Evolutionary conservation across 2,888 invertebrate genomes (phyloP).

Genomic region (Drosophila prolongata): DNA sequence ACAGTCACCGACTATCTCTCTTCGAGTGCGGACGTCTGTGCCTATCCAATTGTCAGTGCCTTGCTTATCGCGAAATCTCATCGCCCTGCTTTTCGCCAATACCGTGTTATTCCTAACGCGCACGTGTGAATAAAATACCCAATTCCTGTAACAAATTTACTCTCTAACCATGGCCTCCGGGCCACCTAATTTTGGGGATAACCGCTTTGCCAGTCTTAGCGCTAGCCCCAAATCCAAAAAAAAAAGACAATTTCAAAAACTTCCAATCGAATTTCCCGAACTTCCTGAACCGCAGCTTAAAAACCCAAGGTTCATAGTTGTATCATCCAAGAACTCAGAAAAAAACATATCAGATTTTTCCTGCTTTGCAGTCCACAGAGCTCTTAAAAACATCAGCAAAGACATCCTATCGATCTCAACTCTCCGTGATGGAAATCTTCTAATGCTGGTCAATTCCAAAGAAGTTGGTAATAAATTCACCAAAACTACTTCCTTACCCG

Average conservation of each 20-base stretch:
- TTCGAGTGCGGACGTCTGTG: no score
- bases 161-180: no score
- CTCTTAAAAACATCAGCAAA: constrained; percentile 1
- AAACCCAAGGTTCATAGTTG: background rate
- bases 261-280: no score
- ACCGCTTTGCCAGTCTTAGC: constrained; percentile 1
- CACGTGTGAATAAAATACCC: no score
- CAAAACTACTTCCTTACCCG: constrained; percentile 3
- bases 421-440: background rate
- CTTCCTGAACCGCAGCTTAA: no score
- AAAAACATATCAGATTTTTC: background rate
- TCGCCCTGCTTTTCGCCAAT: no score
- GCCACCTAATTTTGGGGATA: constrained; percentile 4
- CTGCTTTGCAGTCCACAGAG: background rate
- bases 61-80: no score
- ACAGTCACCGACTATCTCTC: no score
- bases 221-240: constrained; percentile 7
- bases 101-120: no score
- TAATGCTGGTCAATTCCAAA: background rate
- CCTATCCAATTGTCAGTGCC: no score
- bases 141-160: no score
- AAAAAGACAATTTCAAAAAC: background rate
- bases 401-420: background rate
- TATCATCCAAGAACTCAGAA: background rate
- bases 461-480: constrained; percentile 9